Percentiles rank a stretch among this genome's conserved stretches.
These are phyloP conservation scores for Malurus alboscapulatus DNA, from an alignment of 2,113 vertebrate species.

Conservation along the genomic window DNA sequence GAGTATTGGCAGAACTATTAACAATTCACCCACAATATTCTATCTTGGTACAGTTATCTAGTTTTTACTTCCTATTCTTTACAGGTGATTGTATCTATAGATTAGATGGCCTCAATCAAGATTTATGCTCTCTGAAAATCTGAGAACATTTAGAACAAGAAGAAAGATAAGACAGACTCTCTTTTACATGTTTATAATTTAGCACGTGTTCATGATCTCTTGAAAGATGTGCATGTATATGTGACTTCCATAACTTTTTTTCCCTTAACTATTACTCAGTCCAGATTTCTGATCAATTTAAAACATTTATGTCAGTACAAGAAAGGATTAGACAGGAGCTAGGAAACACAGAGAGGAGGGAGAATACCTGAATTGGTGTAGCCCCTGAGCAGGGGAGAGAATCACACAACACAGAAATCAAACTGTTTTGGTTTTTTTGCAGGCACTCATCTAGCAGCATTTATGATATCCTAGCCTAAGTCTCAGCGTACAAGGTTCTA, in stretches of 20 bases:
- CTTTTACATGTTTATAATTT: neutral
- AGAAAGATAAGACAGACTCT: neutral
- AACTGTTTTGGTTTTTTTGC: neutral
- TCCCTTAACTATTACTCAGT: neutral
- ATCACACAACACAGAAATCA: neutral
- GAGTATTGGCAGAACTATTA: neutral
- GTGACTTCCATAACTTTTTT: neutral
- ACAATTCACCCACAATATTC: neutral
- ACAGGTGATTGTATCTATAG: neutral
- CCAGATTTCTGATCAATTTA: neutral
- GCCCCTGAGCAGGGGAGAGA: neutral
- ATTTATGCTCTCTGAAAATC: neutral
- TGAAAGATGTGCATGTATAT: neutral
- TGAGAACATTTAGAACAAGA: neutral
- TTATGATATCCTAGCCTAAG: neutral
- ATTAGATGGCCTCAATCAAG: neutral
- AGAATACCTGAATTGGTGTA: neutral
- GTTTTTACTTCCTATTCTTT: neutral
- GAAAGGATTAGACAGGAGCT: neutral
- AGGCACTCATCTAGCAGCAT: neutral
- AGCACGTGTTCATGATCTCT: neutral
- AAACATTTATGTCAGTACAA: neutral
- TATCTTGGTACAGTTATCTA: neutral
- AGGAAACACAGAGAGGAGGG: neutral
- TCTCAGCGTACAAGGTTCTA: neutral